A percentile compares a stretch with the other conserved stretches of the same genome.
These are phyloP conservation scores for Colossoma macropomum DNA, from an alignment of 2,113 vertebrate genomes.

Conservation along the genomic window DNA sequence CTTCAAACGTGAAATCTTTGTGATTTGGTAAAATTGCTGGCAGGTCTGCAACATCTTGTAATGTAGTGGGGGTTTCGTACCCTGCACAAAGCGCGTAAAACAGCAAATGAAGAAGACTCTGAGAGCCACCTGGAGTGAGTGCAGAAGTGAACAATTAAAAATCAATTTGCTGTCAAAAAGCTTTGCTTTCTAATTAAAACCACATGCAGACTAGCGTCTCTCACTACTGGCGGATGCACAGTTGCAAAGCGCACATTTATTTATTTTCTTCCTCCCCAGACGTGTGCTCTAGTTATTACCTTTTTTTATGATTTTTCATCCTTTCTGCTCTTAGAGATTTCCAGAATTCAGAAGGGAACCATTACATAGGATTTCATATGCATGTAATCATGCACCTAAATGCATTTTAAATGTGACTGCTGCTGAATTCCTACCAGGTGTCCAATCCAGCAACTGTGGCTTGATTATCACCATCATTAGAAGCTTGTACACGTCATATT, in stretches of 20 bases:
- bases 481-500: constrained; percentile 42
- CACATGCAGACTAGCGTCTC: constrained; percentile 62
- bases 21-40: constrained; percentile 86
- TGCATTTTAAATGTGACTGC: constrained; percentile 61
- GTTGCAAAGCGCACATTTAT: constrained; percentile 61
- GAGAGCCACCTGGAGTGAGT: constrained; percentile 77
- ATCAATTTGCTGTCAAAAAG: constrained; percentile 77
- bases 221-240: constrained; percentile 56
- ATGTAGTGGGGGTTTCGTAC: constrained; percentile 61
- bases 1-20: constrained; percentile 40
- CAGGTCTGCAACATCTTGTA: constrained; percentile 71
- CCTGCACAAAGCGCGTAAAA: constrained; percentile 51
- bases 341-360: constrained; percentile 56
- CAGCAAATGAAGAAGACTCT: constrained; percentile 65
- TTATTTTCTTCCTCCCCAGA: constrained; percentile 50
- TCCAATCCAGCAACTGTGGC: constrained; percentile 46
- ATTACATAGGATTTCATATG: constrained; percentile 59
- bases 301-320: constrained; percentile 48
- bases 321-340: constrained; percentile 55
- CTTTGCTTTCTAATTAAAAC: constrained; percentile 75
- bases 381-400: constrained; percentile 57
- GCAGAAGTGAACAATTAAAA: constrained; percentile 76
- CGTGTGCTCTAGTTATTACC: constrained; percentile 48
- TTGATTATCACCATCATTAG: constrained; percentile 56
- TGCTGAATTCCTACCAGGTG: constrained; percentile 68